Percentiles rank a stretch among this genome's conserved stretches.
Evolutionary conservation across 2,888 invertebrate species (phyloP).

Genomic region (Morinoia aosen): DNA sequence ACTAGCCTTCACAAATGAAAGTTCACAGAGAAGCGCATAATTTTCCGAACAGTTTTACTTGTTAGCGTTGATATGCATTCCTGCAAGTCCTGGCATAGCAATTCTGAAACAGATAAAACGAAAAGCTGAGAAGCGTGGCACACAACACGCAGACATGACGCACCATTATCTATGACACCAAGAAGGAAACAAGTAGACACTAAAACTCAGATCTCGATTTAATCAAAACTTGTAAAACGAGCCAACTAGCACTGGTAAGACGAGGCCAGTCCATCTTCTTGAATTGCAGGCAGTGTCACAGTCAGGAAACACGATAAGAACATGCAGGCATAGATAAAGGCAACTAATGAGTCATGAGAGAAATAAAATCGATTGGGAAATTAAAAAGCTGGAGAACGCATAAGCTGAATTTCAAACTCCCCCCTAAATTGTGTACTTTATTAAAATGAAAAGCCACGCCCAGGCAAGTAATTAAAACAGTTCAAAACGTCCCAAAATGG

Average conservation of each 20-base stretch:
- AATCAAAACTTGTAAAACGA: not conserved
- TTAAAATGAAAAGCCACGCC: not conserved
- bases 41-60: not conserved
- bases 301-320: not conserved
- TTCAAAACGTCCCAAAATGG: not conserved
- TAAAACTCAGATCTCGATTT: not conserved
- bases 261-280: not conserved
- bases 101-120: not conserved
- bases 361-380: not conserved
- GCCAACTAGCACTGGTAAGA: not conserved
- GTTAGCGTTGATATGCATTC: not conserved
- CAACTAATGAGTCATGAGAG: not conserved
- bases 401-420: not conserved
- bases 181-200: not conserved
- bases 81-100: not conserved
- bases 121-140: not conserved
- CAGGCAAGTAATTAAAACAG: not conserved
- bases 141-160: not conserved
- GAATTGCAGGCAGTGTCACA: too few species aligned
- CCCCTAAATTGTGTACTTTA: not conserved
- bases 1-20: not conserved
- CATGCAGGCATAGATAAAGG: not conserved
- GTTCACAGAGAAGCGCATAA: not conserved
- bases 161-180: not conserved
- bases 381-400: not conserved